phyloP scores from a whole-genome alignment of 2,888 invertebrate species.

The Lithophane semibrunnea region DNA sequence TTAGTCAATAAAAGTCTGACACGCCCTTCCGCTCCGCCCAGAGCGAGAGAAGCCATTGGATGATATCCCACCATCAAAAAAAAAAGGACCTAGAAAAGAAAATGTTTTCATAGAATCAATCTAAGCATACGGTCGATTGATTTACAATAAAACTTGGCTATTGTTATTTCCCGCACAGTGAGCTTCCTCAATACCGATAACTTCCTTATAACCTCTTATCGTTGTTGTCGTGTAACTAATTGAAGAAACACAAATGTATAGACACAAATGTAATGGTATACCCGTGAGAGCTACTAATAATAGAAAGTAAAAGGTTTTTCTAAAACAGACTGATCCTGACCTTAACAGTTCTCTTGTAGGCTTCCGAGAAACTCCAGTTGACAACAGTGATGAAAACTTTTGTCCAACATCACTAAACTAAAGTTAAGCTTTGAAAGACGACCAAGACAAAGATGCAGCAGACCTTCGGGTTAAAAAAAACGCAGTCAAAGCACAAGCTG shows the following conservation, averaged over 20 bases:
- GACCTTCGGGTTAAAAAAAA: background rate
- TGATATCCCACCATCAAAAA: no score
- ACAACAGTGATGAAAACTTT: background rate
- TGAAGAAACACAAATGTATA: conserved; percentile 3
- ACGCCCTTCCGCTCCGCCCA: no score
- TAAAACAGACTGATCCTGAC: no score
- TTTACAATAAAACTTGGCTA: conserved; percentile 18
- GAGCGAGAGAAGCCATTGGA: no score
- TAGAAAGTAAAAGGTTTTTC: background rate
- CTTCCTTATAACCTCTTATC: conserved; percentile 37
- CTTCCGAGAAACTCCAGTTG: background rate
- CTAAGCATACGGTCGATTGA: background rate
- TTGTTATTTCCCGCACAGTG: conserved; percentile 14
- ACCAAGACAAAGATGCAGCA: background rate
- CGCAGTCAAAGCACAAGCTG: background rate
- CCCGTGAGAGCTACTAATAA: background rate
- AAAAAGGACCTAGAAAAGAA: background rate
- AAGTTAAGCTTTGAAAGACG: background rate
- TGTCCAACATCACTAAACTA: background rate
- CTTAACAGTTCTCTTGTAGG: background rate
- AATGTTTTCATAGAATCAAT: background rate
- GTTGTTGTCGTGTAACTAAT: conserved; percentile 40
- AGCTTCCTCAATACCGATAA: conserved; percentile 27
- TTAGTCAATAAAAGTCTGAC: no score
- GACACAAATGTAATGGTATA: conserved; percentile 1